Evolutionary conservation across 2,797 vertebrate species (phyloP).

Genomic region (Nasua narica): DNA sequence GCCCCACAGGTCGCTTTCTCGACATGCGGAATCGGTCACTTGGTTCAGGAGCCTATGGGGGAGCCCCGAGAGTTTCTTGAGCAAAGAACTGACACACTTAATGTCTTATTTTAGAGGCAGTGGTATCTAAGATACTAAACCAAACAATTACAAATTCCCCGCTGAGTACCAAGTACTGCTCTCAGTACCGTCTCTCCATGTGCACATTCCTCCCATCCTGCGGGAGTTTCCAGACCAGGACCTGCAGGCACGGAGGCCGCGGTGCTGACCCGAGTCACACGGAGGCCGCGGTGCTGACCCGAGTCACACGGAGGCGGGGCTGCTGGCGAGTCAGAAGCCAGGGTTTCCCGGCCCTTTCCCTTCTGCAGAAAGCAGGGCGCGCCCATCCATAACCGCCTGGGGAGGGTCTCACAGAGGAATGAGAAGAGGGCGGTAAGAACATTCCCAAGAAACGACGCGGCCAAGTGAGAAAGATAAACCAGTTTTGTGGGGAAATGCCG

Average conservation of each 20-base stretch:
- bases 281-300: not conserved
- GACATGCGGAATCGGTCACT: not conserved
- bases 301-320: not conserved
- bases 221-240: not conserved
- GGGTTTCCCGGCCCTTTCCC: not conserved
- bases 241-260: not conserved
- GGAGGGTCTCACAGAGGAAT: not conserved
- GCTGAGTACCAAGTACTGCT: not conserved
- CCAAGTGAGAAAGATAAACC: not conserved
- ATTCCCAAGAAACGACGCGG: not conserved
- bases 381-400: not conserved
- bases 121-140: not conserved
- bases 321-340: not conserved
- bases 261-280: not conserved
- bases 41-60: not conserved
- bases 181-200: not conserved
- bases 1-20: not conserved
- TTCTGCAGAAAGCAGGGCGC: not conserved
- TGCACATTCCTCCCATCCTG: not conserved
- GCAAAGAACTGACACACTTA: not conserved
- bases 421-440: not conserved
- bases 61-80: not conserved
- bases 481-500: not conserved
- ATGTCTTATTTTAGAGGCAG: not conserved
- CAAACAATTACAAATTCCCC: not conserved